A percentile compares a stretch with the other conserved stretches of the same genome.
These are phyloP conservation scores for Actinernus sp. DNA, from an alignment of 92 coral and sea anemone species.

Conservation along the genomic window DNA sequence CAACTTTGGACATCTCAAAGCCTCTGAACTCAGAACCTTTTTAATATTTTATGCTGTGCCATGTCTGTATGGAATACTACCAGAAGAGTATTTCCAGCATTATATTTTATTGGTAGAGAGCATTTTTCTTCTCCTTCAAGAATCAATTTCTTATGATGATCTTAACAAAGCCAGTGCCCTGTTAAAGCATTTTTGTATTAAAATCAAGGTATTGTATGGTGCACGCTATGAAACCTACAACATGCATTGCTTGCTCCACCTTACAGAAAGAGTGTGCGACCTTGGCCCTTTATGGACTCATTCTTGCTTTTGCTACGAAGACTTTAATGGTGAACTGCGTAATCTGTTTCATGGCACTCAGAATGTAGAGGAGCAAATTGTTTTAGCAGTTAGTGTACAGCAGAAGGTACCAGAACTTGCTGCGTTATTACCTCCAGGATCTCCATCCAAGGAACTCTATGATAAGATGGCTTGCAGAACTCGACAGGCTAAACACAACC, in stretches of 20 bases:
- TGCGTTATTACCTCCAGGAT: conserved; percentile 1
- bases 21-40: conserved; percentile 71
- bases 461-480: no score
- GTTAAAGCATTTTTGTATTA: conserved; percentile 63
- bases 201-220: conserved; percentile 52
- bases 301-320: conserved; percentile 66
- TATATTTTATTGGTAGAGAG: conserved; percentile 58
- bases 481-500: no score
- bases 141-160: conserved; percentile 43
- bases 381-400: background rate
- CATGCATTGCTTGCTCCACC: conserved; percentile 53
- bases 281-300: conserved; percentile 75
- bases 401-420: conserved; percentile 11
- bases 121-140: conserved; percentile 61
- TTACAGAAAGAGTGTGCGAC: conserved; percentile 54
- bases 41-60: conserved; percentile 67
- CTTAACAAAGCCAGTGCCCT: conserved; percentile 43
- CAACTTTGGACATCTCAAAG: conserved; percentile 63
- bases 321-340: conserved; percentile 60
- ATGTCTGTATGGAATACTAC: conserved; percentile 69
- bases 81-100: conserved; percentile 65
- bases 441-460: background rate
- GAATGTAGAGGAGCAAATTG: conserved; percentile 44
- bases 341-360: conserved; percentile 72
- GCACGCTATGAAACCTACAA: conserved; percentile 61